Evolutionary conservation across 2,797 vertebrate species (phyloP).

Genomic region (Sebastiscus tertius): DNA sequence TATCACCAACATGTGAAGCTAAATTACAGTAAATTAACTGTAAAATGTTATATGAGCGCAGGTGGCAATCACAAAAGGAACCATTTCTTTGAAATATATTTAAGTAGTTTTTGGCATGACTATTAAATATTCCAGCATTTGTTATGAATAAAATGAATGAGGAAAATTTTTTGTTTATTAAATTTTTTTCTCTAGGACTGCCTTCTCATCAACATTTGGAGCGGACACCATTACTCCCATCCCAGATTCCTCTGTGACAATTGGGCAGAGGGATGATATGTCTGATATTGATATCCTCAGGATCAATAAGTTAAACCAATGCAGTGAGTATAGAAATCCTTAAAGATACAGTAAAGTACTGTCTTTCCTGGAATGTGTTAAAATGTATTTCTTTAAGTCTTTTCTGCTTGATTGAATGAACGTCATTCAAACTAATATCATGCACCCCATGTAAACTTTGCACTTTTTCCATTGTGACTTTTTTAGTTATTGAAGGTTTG

Average conservation of each 20-base stretch:
- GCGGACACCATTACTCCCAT: constrained; percentile 60
- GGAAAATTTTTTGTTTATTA: not conserved
- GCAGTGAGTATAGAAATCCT: constrained; percentile 10
- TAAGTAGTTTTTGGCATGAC: not conserved
- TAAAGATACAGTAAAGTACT: not conserved
- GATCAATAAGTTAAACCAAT: constrained; percentile 55
- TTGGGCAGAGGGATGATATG: constrained; percentile 38
- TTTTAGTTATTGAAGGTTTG: not conserved
- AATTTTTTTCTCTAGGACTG: constrained; percentile 23
- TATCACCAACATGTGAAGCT: not conserved
- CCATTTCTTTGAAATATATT: not conserved
- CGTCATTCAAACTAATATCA: not conserved
- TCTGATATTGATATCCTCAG: constrained; percentile 50
- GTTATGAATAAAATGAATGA: not conserved
- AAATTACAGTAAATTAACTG: not conserved
- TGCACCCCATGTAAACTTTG: not conserved
- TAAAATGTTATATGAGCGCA: not conserved
- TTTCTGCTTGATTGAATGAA: not conserved
- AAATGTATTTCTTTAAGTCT: not conserved
- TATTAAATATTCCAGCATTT: not conserved
- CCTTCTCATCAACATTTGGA: constrained; percentile 11
- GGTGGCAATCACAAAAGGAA: not conserved
- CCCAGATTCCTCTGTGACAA: constrained; percentile 27
- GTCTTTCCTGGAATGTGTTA: not conserved
- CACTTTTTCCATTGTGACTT: not conserved